Percentiles rank a stretch among this genome's conserved stretches.
Evolutionary conservation across 2,113 vertebrate species (phyloP).

Genomic region (Perognathus longimembris): DNA sequence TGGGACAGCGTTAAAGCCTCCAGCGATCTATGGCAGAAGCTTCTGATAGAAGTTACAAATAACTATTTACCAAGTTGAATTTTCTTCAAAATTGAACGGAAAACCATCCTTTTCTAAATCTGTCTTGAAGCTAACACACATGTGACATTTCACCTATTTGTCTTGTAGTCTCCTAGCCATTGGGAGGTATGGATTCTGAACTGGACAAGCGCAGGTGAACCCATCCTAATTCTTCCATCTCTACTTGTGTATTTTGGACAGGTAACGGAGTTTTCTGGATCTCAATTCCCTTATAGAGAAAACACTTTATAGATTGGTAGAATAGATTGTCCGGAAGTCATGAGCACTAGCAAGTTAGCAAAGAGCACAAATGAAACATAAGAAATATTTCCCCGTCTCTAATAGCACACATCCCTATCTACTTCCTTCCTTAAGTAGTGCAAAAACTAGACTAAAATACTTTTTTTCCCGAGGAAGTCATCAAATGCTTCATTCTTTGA

Average conservation of each 20-base stretch:
- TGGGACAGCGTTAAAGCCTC: neutral
- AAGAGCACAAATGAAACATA: neutral
- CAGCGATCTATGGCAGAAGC: neutral
- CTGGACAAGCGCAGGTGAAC: neutral
- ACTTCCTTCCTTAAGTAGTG: neutral
- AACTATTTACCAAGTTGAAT: neutral
- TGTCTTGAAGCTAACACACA: neutral
- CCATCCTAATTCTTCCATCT: neutral
- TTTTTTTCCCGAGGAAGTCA: neutral
- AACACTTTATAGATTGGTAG: neutral
- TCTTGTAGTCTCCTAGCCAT: neutral
- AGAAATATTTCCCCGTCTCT: neutral
- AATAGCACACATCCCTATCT: accelerated
- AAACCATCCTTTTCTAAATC: neutral
- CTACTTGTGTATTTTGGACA: neutral
- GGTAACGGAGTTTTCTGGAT: neutral
- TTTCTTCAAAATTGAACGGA: slow-evolving; percentile 11
- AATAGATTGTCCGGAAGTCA: neutral
- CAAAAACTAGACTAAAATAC: neutral
- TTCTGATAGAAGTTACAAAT: neutral
- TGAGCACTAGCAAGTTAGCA: neutral
- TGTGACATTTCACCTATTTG: neutral
- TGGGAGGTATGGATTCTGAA: neutral
- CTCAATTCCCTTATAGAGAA: neutral
- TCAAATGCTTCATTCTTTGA: neutral